These are phyloP conservation scores for Coreoperca whiteheadi DNA, from an alignment of 2,113 vertebrate species.

Conservation along the genomic window DNA sequence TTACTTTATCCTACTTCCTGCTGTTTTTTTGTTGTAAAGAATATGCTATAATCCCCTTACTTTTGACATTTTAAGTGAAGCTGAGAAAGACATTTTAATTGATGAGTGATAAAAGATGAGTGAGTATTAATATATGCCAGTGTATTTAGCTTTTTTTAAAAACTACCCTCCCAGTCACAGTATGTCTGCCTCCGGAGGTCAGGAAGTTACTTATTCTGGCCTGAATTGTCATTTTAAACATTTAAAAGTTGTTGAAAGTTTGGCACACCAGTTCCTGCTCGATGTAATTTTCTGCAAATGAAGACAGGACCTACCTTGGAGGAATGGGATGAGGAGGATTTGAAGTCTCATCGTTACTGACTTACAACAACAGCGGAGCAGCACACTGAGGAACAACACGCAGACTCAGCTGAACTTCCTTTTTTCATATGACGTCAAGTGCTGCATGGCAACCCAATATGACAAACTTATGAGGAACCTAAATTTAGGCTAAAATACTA, in stretches of 20 bases:
- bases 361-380: rapidly evolving
- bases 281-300: background rate
- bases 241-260: background rate
- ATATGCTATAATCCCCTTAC: background rate
- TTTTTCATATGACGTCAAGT: background rate
- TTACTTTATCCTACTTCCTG: background rate
- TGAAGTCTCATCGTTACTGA: background rate
- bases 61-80: background rate
- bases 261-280: background rate
- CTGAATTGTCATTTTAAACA: background rate
- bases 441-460: background rate
- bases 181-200: background rate
- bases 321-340: rapidly evolving
- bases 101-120: background rate
- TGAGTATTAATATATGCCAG: background rate
- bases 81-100: background rate
- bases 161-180: background rate
- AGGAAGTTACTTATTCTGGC: background rate
- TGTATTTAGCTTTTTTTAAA: background rate
- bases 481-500: background rate
- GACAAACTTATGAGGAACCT: background rate
- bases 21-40: background rate
- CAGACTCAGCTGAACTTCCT: background rate
- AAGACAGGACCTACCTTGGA: slow-evolving; percentile 38
- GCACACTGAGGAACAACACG: rapidly evolving